Conservation (phyloP, 2,797 vertebrate genomes). For the Tolypeutes matacus region DNA sequence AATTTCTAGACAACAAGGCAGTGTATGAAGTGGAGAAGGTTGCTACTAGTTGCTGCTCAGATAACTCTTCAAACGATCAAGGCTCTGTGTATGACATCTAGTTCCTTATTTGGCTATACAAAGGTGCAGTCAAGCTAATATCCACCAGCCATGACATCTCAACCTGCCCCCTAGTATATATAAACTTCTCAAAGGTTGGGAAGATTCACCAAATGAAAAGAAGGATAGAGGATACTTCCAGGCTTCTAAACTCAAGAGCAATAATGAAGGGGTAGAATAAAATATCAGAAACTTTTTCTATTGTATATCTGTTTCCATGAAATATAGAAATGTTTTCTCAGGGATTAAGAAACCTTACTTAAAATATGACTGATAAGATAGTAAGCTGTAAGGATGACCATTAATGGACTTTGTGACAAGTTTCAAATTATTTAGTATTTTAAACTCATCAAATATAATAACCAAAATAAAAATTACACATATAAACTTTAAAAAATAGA, state of each 20-base stretch:
- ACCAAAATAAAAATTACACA: background rate
- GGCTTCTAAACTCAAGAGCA: background rate
- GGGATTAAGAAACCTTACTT: background rate
- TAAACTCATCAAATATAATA: background rate
- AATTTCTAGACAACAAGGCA: background rate
- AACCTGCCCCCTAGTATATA: background rate
- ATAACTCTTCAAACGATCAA: background rate
- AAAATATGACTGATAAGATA: background rate
- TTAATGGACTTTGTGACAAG: background rate
- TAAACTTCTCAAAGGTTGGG: background rate
- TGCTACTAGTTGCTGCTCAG: background rate
- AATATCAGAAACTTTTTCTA: background rate
- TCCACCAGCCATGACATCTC: too few species aligned
- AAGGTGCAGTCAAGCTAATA: background rate
- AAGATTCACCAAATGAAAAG: background rate
- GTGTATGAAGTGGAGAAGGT: background rate
- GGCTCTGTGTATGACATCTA: accelerated
- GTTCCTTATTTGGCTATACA: background rate
- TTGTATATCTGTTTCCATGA: background rate
- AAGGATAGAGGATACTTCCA: background rate
- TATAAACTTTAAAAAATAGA: background rate
- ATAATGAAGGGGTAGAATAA: background rate
- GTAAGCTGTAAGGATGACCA: background rate
- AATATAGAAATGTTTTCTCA: background rate
- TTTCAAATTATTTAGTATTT: background rate